Evolutionary conservation across 2,888 invertebrate species (phyloP), one percentile per base, ranked within the genome.

Genomic region (Margaritifera margaritifera): DNA sequence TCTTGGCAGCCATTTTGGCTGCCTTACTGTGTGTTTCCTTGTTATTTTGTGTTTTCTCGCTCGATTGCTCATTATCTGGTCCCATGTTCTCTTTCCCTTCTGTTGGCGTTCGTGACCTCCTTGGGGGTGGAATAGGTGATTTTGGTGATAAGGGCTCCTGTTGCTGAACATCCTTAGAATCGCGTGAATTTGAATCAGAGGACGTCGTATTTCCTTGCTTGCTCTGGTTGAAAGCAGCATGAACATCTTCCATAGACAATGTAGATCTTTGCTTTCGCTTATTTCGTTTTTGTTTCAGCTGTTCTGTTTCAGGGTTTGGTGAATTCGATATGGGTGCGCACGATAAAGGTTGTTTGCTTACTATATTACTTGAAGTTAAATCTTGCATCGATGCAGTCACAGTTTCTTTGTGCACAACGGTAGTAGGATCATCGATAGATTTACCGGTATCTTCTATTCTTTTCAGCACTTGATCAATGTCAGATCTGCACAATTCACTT

Each of bases 381-480:
- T 61, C 51, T 56, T 62, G 55, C 24, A 69, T 69, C 22, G 71
- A 62, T 53, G 72, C 68, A 24, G 72, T 71, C 25, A 69, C 71
- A 42, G 69, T 72, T 68, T 71, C 72, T 61, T 27, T 69, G 15
- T 69, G 68, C n/a, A 71, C 69, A 50, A 58, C 52, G 57, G 53
- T 66, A 20, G 62, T 69, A 62, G 77, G 71, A 42, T 79, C 78
- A 31, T 85, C 80, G 64, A 86, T 86, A 64, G 80, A 77, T 57
- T 81, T 79, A 42, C 85, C 85, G 5, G 82, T 81, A 59, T 82
- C 84, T 67, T 88, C 87, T 22, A 88, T 86, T 25, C 79, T 80
- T 70, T 85, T 84, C 18, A 88, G 79, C 22, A 86, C 80, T 58
- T 83, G 75, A 62, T 88, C 87, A 52, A 88, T 84, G 58, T 86